Base-by-base conservation (phyloP, 2,797 vertebrate species). In the Phoebastria nigripes region DNA sequence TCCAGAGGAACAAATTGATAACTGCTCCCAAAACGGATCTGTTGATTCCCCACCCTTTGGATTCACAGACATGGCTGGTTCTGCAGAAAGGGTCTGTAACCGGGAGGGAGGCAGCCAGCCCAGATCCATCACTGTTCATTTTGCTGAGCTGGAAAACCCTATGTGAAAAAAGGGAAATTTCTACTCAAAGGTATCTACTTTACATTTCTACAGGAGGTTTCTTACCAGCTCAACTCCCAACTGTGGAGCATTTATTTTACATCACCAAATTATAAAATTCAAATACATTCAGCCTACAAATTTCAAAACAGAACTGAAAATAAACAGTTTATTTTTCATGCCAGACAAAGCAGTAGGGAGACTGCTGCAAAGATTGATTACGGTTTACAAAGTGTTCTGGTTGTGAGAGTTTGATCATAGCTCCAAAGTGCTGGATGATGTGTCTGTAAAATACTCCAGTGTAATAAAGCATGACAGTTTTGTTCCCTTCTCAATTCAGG, bases 401-500 rank as follows among this genome's bases (percentile, higher is more conserved):
- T 96, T 93, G 80, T 95, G 87, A 91, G 86, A 97, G 94, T 93
- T 79, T 83, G 86, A 90, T 94, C 65, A 76, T 47, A 80, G 83
- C 91, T 91, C 80, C 35, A 77, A 93, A 97, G 87, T 49, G 28
- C 87, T 91, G 82, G 86, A 96, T 95, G 82, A 90, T 94, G 62
- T 56, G 49, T 91, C 78, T 90, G 39, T 98, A 94, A 97, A 97
- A 95, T 81, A 86, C 39, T 95, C 54, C 18, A 9, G 28, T 41
- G 51, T 93, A 87, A 93, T 97, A 97, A 97, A 97, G 79, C 72
- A 71, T 95, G 82, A 76, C 88, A 95, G 82, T 94, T 94, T 89
- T 93, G 67, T 88, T 96, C 46, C n/a, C 52, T 76, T 90, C 74
- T 95, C 79, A 65, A 98, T 98, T 94, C 96, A 99, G 99, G 99